phyloP scores from a whole-genome alignment of 2,113 vertebrate species.

The Lycaon pictus region DNA sequence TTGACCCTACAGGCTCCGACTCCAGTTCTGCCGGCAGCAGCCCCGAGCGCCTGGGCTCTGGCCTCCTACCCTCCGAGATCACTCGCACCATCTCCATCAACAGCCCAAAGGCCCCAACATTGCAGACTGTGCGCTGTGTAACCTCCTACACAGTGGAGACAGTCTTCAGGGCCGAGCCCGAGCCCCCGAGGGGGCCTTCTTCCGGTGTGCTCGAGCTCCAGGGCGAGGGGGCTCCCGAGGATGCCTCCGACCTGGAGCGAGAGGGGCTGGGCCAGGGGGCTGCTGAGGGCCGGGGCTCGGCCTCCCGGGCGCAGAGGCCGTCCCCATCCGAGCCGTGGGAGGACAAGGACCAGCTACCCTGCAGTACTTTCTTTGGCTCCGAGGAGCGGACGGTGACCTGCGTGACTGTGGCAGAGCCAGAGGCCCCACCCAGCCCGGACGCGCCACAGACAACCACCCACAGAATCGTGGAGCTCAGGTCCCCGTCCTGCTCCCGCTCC shows the following conservation, averaged over 20 bases:
- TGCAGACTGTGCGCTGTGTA: constrained; percentile 87
- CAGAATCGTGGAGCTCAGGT: constrained; percentile 68
- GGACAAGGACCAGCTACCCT: constrained; percentile 72
- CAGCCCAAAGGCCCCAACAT: constrained; percentile 82
- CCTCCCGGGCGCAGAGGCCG: constrained; percentile 58
- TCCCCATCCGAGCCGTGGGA: constrained; percentile 70
- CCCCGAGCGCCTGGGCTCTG: constrained; percentile 85
- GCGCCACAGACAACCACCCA: constrained; percentile 30
- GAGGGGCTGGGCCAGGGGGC: constrained; percentile 64
- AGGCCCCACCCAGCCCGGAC: neutral
- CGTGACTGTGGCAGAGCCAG: constrained; percentile 79
- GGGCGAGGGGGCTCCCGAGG: neutral
- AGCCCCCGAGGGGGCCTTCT: constrained; percentile 38
- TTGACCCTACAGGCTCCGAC: constrained; percentile 96
- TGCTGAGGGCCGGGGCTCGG: rapidly evolving
- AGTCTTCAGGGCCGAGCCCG: constrained; percentile 72
- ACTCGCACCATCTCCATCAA: constrained; percentile 89
- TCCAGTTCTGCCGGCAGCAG: constrained; percentile 90
- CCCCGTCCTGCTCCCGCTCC: constrained; percentile 85
- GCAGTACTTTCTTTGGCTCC: constrained; percentile 81
- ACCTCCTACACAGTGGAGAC: constrained; percentile 84
- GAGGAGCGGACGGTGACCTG: constrained; percentile 79
- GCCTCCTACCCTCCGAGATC: constrained; percentile 85
- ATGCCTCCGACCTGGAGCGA: constrained; percentile 76
- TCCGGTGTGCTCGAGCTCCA: neutral